A percentile compares a stretch with the other conserved stretches of the same genome.
phyloP scores from a whole-genome alignment of 2,797 vertebrate species.

The Centroberyx gerrardi region DNA sequence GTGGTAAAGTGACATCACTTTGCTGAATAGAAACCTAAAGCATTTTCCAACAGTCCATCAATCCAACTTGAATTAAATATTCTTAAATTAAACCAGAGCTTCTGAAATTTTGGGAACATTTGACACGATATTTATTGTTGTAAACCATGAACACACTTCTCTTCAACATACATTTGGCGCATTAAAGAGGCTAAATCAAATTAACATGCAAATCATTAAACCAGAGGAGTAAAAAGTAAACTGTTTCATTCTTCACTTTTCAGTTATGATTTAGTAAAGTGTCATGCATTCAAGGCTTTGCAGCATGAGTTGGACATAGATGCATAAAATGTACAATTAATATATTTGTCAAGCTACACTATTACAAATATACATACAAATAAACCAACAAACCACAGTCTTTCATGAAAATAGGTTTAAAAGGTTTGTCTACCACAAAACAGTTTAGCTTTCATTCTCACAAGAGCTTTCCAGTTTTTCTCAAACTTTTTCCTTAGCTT shows the following conservation, averaged over 20 bases:
- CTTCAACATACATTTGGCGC: background rate
- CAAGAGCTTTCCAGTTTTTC: background rate
- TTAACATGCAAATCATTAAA: slow-evolving; percentile 27
- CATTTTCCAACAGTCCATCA: background rate
- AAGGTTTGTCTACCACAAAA: background rate
- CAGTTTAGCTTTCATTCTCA: background rate
- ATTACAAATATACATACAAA: slow-evolving; percentile 14
- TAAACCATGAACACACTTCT: slow-evolving; percentile 1
- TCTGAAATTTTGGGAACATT: background rate
- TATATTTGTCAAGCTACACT: background rate
- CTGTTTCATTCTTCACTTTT: too few relatives aligned
- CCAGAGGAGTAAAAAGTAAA: background rate
- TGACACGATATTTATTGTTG: slow-evolving; percentile 44
- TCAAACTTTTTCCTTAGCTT: slow-evolving; percentile 54
- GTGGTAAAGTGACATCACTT: slow-evolving; percentile 32
- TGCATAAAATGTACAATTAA: background rate
- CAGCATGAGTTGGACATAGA: background rate
- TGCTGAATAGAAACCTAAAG: slow-evolving; percentile 62
- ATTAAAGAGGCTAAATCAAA: background rate
- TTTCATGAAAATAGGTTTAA: background rate
- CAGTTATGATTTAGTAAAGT: background rate
- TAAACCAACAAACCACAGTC: background rate
- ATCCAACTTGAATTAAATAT: background rate
- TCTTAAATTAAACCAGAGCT: background rate
- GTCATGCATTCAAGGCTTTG: background rate